These are phyloP conservation scores for Margarornis squamiger DNA, from an alignment of 2,797 vertebrate species.

Conservation along the genomic window DNA sequence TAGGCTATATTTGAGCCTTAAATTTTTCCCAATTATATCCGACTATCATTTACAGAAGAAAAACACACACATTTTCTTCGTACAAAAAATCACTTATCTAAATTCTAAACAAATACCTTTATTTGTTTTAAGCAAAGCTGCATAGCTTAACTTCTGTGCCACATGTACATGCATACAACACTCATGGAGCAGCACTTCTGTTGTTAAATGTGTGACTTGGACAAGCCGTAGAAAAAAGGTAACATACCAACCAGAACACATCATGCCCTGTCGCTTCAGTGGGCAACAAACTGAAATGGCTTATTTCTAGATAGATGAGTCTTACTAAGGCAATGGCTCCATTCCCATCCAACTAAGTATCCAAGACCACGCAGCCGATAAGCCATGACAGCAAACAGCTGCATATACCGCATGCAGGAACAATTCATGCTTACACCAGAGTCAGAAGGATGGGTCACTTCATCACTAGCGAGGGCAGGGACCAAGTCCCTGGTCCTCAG, in stretches of 20 bases:
- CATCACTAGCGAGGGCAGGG: not conserved
- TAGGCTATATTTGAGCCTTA: not conserved
- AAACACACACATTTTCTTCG: not conserved
- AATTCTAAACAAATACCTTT: not conserved
- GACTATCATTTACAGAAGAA: not conserved
- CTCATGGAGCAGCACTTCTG: not conserved
- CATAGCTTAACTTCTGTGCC: not conserved
- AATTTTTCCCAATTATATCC: not conserved
- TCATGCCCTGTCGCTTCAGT: rapidly evolving
- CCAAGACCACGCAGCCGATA: not conserved
- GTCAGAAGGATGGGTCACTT: not conserved
- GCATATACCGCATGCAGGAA: rapidly evolving
- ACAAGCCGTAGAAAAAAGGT: not conserved
- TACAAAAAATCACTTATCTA: not conserved
- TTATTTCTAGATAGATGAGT: not conserved
- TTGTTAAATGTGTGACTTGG: not conserved
- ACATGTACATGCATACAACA: not conserved
- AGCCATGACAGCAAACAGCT: not conserved
- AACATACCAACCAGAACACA: not conserved
- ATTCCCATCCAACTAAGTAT: not conserved
- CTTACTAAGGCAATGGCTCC: not conserved
- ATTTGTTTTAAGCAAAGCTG: not conserved
- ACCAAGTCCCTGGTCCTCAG: not conserved
- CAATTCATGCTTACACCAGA: rapidly evolving
- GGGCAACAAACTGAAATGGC: not conserved